Base-by-base conservation (phyloP, 2,797 vertebrate species). In the Hybognathus amarus region DNA sequence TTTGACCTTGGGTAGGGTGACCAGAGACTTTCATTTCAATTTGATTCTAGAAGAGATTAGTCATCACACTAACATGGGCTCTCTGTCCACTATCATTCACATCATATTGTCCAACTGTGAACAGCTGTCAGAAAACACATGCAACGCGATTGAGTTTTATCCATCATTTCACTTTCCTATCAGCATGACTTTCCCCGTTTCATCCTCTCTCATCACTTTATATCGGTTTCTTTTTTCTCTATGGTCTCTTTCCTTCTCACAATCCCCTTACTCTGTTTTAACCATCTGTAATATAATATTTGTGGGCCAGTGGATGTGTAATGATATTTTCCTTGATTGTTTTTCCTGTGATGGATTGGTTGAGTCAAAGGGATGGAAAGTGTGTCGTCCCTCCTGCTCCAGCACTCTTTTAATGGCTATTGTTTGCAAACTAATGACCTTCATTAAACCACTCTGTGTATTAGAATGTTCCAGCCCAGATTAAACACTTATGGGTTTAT, bases 351-450 rank as follows among this genome's bases (percentile, higher is more conserved):
- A 87, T 83, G 56, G 83, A 82, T 85, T 67, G 52, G 42, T 11
- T 63, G 47, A 68, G 33, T 67, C 45, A 24, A 82, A 82, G 30
- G 9, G 68, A 64, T 79, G 75, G 36, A 66, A 59, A 71, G 45
- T 66, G 40, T 75, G 63, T 83, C 68, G 13, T 54, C 64, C 33
- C 70, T 67, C 66, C 79, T 83, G 85, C 90, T 87, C 88, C 73
- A 89, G 50, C 38, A 56, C 89, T 89, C 85, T 83, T 69, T 86
- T 92, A 90, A 90, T 88, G 91, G 88, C 87, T 87, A 88, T 93
- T 92, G 93, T 94, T 90, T 93, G 86, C 86, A 91, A 88, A 89
- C 91, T 94, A 93, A 95, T 94, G 88, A 93, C 91, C 90, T 92
- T 94, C 90, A 93, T 93, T 94, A 93, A 92, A 88, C 90, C 87